A percentile compares a stretch with the other conserved stretches of the same genome.
Conservation (phyloP, 2,113 vertebrate species). For the Ptyas mucosa region DNA sequence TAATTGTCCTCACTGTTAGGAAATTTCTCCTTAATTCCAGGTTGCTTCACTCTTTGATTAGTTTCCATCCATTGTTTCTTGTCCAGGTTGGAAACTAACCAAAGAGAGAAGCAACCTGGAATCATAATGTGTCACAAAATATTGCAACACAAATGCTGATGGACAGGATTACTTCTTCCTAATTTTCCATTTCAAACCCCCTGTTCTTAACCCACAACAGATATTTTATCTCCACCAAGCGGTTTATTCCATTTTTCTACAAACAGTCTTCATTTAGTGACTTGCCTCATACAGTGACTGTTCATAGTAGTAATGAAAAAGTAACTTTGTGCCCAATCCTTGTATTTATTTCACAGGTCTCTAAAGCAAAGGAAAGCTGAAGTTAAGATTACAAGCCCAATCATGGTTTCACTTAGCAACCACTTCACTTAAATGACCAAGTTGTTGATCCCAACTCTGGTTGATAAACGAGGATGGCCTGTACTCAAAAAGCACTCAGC, state of each 20-base stretch:
- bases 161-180: neutral
- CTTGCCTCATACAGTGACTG: neutral
- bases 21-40: too few species aligned
- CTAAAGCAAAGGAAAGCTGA: neutral
- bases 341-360: neutral
- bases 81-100: too few species aligned
- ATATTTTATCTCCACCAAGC: neutral
- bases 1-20: too few species aligned
- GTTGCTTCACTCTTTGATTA: too few species aligned
- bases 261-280: neutral
- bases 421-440: neutral
- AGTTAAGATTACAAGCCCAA: neutral
- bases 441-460: neutral
- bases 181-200: neutral
- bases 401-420: neutral
- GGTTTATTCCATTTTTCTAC: neutral
- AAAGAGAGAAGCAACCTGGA: too few species aligned
- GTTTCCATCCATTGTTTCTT: too few species aligned
- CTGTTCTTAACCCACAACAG: neutral
- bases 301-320: neutral
- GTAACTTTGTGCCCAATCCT: neutral
- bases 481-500: neutral
- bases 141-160: neutral
- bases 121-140: neutral
- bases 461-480: neutral